These are phyloP conservation scores for Zoanthus sansibaricus DNA, from an alignment of 92 coral and sea anemone species.

Conservation along the genomic window DNA sequence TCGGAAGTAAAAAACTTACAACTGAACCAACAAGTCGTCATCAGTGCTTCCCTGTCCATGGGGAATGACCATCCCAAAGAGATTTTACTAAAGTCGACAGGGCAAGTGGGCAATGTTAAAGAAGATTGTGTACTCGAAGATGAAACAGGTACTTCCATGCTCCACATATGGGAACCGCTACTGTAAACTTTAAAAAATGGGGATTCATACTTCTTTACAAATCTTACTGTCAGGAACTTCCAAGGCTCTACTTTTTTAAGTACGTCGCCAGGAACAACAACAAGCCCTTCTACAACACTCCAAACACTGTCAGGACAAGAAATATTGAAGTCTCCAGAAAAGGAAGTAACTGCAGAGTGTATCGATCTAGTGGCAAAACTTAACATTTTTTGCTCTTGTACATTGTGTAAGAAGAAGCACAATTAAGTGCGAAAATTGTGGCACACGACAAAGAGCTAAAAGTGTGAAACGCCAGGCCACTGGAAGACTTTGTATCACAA, in stretches of 20 bases:
- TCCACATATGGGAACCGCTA: constrained; percentile 27
- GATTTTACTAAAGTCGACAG: constrained; percentile 35
- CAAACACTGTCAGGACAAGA: constrained; percentile 52
- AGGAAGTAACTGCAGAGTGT: constrained; percentile 34
- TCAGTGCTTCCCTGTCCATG: constrained; percentile 44
- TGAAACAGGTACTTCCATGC: constrained; percentile 40
- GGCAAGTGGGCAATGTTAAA: constrained; percentile 19
- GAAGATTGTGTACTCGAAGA: constrained; percentile 55
- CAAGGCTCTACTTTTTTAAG: constrained; percentile 60
- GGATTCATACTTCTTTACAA: constrained; percentile 45
- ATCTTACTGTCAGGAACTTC: constrained; percentile 48
- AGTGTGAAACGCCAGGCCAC: constrained; percentile 34
- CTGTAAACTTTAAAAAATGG: constrained; percentile 43
- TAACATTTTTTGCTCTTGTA: constrained; percentile 55
- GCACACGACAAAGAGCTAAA: constrained; percentile 40
- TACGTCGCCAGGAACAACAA: constrained; percentile 52
- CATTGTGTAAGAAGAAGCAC: constrained; percentile 48
- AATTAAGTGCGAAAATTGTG: constrained; percentile 50
- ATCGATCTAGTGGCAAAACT: constrained; percentile 50
- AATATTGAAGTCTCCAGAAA: constrained; percentile 51
- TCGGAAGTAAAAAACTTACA: constrained; percentile 40
- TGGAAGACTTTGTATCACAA: not conserved
- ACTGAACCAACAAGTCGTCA: constrained; percentile 43
- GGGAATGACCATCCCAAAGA: constrained; percentile 34
- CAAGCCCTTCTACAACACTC: constrained; percentile 38